phyloP scores from a whole-genome alignment of 2,797 vertebrate species.

The Australoheros facetus region DNA sequence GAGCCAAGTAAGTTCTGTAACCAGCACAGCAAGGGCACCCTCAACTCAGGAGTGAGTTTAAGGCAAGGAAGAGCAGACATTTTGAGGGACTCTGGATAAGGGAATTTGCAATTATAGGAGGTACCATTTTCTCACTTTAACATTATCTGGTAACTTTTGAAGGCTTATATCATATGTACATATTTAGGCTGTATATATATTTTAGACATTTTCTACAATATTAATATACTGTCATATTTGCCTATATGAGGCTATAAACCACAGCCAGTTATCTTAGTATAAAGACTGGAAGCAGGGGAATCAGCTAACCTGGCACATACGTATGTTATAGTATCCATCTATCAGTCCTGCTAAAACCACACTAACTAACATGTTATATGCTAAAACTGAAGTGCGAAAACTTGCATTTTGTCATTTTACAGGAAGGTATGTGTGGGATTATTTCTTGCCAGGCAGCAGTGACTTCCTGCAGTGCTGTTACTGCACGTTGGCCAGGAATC shows the following conservation, averaged over 20 bases:
- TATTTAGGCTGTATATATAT: not conserved
- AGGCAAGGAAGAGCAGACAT: conserved; percentile 36
- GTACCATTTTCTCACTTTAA: conserved; percentile 17
- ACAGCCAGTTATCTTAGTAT: not conserved
- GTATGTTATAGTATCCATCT: not conserved
- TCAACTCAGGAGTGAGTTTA: conserved; percentile 54
- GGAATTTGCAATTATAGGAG: conserved; percentile 49
- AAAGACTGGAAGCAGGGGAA: not conserved
- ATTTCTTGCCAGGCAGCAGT: conserved; percentile 1
- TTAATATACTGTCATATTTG: not conserved
- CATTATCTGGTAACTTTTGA: conserved; percentile 19
- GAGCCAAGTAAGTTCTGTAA: conserved; percentile 60
- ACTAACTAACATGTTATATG: not conserved
- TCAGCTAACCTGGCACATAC: not conserved
- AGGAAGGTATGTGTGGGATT: not conserved
- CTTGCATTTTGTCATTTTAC: not conserved
- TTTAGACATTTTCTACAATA: not conserved
- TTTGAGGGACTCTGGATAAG: conserved; percentile 33
- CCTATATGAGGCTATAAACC: not conserved
- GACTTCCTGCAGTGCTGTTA: not conserved
- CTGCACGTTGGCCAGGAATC: not conserved
- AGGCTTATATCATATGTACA: conserved; percentile 3
- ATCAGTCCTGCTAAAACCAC: not conserved
- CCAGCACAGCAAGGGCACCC: conserved; percentile 56
- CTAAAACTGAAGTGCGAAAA: not conserved